Evolutionary conservation across 2,888 invertebrate species (phyloP), one percentile per base, ranked within the genome.

Genomic region (Drosophila anceps): DNA sequence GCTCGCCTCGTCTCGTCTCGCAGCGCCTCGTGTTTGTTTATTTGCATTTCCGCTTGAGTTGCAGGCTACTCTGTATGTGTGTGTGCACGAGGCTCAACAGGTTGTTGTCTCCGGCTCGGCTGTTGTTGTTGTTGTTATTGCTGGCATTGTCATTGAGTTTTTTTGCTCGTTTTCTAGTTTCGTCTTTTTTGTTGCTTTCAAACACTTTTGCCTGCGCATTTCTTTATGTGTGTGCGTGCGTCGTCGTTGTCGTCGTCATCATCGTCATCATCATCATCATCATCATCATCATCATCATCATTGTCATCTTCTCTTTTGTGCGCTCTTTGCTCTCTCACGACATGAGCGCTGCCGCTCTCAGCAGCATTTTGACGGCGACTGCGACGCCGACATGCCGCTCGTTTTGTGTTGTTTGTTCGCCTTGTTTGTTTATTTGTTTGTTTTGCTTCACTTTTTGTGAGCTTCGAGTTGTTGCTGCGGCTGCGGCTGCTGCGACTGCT

Each of bases 21-120:
- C 41, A 46, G 13, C 54, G 66, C 68, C 68, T 88, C 90, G 85
- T 87, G 88, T 89, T 90, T 87, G 90, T 87, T 87, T 87, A 87
- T 90, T 87, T 87, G 87, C 87, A 87, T 87, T 87, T 89, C 90
- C 87, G 90, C 90, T 79, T 90, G 90, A 87, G 76, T 78, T 87
- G 86, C 86, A 87, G 76, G 75, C 73, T 76, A 73, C 79, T 71
- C 73, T 59, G 44, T 46, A 35, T 58, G 61, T 62, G 29, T 50
- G 65, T 57, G 76, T 58, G 65, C 73, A 71, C 44, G 39, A 60
- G 63, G 59, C 75, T 86, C 86, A 88, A 86, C 86, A 86, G 90
- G 86, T 87, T 77, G 90, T 62, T 84, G 84, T 76, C 88, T 90
- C 82, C 80, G 71, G 18, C 60, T 73, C 69, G 63, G 51, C 61